Base-by-base conservation (phyloP, 2,888 invertebrate genomes). In the Eilema griseolum region DNA sequence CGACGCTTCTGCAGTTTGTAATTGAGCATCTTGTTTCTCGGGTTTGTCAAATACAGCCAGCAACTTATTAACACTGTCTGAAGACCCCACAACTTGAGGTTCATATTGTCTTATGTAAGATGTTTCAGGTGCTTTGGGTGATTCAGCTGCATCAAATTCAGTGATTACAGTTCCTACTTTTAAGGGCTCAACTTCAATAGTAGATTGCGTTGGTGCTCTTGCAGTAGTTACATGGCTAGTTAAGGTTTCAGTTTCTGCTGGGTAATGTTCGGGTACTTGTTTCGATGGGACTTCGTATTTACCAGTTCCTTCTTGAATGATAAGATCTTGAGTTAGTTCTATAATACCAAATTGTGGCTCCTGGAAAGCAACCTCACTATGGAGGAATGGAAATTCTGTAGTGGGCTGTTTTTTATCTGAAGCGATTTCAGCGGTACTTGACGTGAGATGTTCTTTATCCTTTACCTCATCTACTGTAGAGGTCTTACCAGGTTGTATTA, bases 91-190 rank as follows among this genome's bases (percentile, higher is more conserved):
- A 3, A 86, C 70, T 77, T 85, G 75, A 3, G 87, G 86, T 72
- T 90, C 88, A 64, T 86, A 91, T 63, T 90, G 90, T 74, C 88
- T 86, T 37, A 90, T 77, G 66, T 91, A 90, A 0, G 91, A 90
- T 66, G 89, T 65, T 78, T 90, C 85, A 41, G 91, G 76, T 26
- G 80, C 74, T 71, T 83, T 78, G 3, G 87, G 74, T 64, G 72
- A 37, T 61, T 79, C 71, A 41, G 87, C 87, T 69, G 86, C 69
- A 41, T 86, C 81, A 73, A 78, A 77, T 83, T 92, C 92, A 71
- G 88, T 86, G 3, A 90, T 76, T 56, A 88, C 74, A 62, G 86
- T 88, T 61, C 86, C 89, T 28, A 87, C 73, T 80, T 87, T 85
- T 23, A 89, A 77, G 46, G 87, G 86, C 76, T 89, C 83, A 31